A percentile compares a stretch with the other conserved stretches of the same genome.
Conservation (phyloP, 2,797 vertebrate genomes). For the Mormyrops attenuatus region DNA sequence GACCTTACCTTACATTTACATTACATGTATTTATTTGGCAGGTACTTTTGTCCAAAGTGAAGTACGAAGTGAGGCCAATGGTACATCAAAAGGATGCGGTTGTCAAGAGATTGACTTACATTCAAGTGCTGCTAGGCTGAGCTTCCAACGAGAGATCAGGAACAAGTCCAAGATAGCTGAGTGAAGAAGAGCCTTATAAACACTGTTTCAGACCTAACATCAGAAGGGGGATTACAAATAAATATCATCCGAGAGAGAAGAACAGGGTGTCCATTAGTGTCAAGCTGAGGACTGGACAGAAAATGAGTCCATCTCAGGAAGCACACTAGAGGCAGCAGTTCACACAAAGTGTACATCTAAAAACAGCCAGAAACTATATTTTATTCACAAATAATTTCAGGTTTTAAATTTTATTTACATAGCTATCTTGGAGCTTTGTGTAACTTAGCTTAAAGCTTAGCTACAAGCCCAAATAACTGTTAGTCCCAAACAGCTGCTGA, state of each 20-base stretch:
- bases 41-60: neutral
- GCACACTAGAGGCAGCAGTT: neutral
- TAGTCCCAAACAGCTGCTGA: neutral
- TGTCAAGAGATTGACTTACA: neutral
- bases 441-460: neutral
- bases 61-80: neutral
- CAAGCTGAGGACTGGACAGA: neutral
- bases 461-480: neutral
- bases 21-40: neutral
- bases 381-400: neutral
- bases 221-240: neutral
- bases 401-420: neutral
- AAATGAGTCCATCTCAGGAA: neutral
- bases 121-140: neutral
- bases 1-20: neutral
- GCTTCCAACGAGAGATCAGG: neutral
- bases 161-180: neutral
- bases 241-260: neutral
- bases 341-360: neutral
- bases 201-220: neutral
- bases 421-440: neutral
- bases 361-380: neutral
- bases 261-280: neutral
- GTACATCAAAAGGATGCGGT: neutral
- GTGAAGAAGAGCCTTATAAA: neutral